Conservation (phyloP, 2,888 invertebrate genomes). For the Crioceris asparagi region DNA sequence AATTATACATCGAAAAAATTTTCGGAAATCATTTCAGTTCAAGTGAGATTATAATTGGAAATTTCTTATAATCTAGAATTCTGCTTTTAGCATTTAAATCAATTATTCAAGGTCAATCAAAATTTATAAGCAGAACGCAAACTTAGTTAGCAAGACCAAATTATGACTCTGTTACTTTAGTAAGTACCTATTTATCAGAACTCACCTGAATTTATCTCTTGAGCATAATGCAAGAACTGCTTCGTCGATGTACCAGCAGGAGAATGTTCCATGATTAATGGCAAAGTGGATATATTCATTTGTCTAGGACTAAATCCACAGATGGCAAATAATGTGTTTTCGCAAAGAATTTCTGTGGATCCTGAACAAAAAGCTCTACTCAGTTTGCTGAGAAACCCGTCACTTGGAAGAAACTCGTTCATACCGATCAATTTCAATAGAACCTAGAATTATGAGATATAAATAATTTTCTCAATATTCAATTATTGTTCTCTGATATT, state of each 20-base stretch:
- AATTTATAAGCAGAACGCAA: too few species aligned
- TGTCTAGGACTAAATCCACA: slow-evolving; percentile 30
- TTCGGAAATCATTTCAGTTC: too few species aligned
- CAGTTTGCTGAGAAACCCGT: slow-evolving; percentile 36
- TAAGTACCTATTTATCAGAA: too few species aligned
- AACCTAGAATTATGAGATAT: slow-evolving; percentile 37
- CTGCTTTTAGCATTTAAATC: too few species aligned
- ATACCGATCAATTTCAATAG: slow-evolving; percentile 33
- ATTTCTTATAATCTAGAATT: too few species aligned
- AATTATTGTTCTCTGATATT: too few species aligned
- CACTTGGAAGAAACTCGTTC: slow-evolving; percentile 55
- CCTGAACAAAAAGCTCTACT: slow-evolving; percentile 17
- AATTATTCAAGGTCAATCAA: too few species aligned
- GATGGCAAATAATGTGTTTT: slow-evolving; percentile 27
- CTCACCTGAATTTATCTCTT: slow-evolving; percentile 43
- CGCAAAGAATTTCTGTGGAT: slow-evolving; percentile 20
- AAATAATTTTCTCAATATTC: slow-evolving; percentile 38
- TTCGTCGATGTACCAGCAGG: slow-evolving; percentile 43
- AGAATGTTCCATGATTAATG: slow-evolving; percentile 18
- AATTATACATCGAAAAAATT: too few species aligned
- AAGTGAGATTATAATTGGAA: too few species aligned
- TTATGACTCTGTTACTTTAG: too few species aligned
- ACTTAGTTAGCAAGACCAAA: too few species aligned
- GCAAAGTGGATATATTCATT: slow-evolving; percentile 28
- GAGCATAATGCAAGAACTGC: slow-evolving; percentile 63